These are phyloP conservation scores for Brachyptera putata DNA, from an alignment of 2,888 invertebrate species.

Conservation along the genomic window DNA sequence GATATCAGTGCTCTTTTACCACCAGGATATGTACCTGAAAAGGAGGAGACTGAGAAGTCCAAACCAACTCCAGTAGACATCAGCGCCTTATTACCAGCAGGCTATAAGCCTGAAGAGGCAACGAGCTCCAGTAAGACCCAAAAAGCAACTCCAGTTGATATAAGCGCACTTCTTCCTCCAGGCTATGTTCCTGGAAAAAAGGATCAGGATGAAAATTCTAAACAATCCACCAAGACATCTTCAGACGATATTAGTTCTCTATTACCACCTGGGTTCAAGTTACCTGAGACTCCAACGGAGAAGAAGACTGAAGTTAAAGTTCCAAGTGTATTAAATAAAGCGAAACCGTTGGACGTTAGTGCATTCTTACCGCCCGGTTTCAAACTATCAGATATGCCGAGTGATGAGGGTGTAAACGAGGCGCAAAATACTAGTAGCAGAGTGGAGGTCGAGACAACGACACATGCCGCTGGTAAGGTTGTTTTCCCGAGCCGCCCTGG, in stretches of 20 bases:
- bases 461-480: slow-evolving; percentile 53
- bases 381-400: slow-evolving; percentile 40
- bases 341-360: slow-evolving; percentile 43
- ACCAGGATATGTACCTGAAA: slow-evolving; percentile 47
- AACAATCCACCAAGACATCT: slow-evolving; percentile 37
- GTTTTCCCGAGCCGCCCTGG: slow-evolving; percentile 78
- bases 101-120: slow-evolving; percentile 45
- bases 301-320: no score
- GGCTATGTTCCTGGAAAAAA: slow-evolving; percentile 41
- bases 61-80: slow-evolving; percentile 45
- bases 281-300: slow-evolving; percentile 32
- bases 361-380: slow-evolving; percentile 62
- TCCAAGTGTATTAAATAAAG: slow-evolving; percentile 25
- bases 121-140: slow-evolving; percentile 12
- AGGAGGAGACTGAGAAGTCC: no score
- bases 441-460: slow-evolving; percentile 36
- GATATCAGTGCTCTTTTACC: slow-evolving; percentile 59
- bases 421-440: background rate
- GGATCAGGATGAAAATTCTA: background rate
- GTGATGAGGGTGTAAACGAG: background rate
- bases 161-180: slow-evolving; percentile 61
- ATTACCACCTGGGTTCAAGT: slow-evolving; percentile 60
- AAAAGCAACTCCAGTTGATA: slow-evolving; percentile 35
- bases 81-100: slow-evolving; percentile 58
- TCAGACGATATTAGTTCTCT: slow-evolving; percentile 52